Conservation (phyloP, 2,888 invertebrate genomes). For the Eulithis prunata region DNA sequence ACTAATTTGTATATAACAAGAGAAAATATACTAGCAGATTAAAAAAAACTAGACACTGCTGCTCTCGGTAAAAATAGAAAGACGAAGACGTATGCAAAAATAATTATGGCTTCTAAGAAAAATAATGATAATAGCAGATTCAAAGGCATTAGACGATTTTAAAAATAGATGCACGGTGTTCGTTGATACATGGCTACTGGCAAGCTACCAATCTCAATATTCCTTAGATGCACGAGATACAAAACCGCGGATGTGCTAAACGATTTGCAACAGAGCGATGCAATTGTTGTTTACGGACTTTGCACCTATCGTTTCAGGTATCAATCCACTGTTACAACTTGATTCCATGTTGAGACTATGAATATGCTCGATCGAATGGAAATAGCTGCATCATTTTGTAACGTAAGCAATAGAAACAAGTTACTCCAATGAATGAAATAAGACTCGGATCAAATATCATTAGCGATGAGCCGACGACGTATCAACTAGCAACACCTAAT, state of each 20-base stretch:
- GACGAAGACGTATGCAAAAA: conserved; percentile 39
- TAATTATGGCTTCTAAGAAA: not conserved
- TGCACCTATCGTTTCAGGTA: conserved; percentile 16
- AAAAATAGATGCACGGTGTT: conserved; percentile 34
- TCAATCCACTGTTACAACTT: conserved; percentile 17
- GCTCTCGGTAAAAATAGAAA: conserved; percentile 29
- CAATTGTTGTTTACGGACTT: conserved; percentile 27
- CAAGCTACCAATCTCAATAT: conserved; percentile 49
- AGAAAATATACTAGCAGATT: conserved; percentile 8
- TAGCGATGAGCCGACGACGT: conserved; percentile 33
- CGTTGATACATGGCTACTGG: conserved; percentile 50
- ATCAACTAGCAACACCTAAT: conserved; percentile 45
- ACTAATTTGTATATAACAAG: not conserved
- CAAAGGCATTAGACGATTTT: conserved; percentile 17
- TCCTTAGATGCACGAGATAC: conserved; percentile 36
- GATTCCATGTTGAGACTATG: conserved; percentile 26
- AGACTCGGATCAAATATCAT: conserved; percentile 25
- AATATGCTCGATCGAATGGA: conserved; percentile 10
- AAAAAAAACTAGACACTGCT: conserved; percentile 17
- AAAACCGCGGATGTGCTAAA: conserved; percentile 34
- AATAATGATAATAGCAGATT: conserved; percentile 5
- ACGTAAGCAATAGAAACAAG: conserved; percentile 17
- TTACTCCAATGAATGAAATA: conserved; percentile 30
- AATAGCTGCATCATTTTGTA: conserved; percentile 16
- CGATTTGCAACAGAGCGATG: conserved; percentile 15